phyloP scores from a whole-genome alignment of 2,797 vertebrate genomes.

The Lagorchestes hirsutus region DNA sequence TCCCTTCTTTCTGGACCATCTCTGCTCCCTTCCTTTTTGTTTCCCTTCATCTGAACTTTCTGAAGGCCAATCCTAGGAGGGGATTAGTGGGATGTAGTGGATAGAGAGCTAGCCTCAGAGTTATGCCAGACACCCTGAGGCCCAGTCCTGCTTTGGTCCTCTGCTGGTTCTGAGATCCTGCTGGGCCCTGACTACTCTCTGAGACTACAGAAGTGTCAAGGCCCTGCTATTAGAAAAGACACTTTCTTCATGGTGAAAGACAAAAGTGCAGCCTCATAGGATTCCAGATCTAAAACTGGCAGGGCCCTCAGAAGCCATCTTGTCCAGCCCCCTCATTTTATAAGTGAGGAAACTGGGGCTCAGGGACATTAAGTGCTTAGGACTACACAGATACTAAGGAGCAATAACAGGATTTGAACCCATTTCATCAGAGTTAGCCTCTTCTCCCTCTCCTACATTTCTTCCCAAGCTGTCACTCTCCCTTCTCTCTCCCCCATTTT shows the following conservation, averaged over 20 bases:
- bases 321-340: background rate
- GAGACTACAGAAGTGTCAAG: background rate
- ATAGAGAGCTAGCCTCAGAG: background rate
- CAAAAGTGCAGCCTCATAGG: background rate
- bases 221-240: background rate
- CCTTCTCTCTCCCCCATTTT: background rate
- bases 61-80: background rate
- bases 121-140: too few relatives aligned
- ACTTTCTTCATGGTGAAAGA: background rate
- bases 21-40: slow-evolving; percentile 13
- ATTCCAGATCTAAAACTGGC: background rate
- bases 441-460: background rate
- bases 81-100: slow-evolving; percentile 29
- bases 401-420: background rate
- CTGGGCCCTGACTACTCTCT: background rate
- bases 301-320: background rate
- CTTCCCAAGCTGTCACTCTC: background rate
- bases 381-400: background rate
- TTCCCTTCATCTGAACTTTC: slow-evolving; percentile 43
- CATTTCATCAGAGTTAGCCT: background rate
- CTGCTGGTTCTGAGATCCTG: background rate
- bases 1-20: slow-evolving; percentile 43
- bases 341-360: background rate
- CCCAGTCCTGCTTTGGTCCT: background rate
- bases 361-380: background rate